Evolutionary conservation across 2,888 invertebrate species (phyloP).

Genomic region (Thereva unica): DNA sequence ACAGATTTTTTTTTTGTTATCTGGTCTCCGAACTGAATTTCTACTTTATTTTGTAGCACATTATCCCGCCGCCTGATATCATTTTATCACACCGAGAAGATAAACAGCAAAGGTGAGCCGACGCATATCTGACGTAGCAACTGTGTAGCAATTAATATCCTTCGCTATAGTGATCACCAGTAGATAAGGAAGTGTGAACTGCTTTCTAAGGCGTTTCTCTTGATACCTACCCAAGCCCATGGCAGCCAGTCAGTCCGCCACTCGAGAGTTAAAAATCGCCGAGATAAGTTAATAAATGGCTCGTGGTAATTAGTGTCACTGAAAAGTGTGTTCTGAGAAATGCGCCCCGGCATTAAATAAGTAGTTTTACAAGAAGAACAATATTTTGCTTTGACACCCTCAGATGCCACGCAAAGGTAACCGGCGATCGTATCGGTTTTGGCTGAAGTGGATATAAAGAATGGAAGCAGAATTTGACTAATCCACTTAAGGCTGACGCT

Average conservation of each 20-base stretch:
- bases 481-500: constrained; percentile 29
- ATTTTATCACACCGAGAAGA: constrained; percentile 18
- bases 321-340: constrained; percentile 1
- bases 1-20: too few relatives aligned
- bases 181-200: constrained; percentile 34
- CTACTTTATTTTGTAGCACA: constrained; percentile 19
- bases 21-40: background rate
- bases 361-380: constrained; percentile 10
- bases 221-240: constrained; percentile 1
- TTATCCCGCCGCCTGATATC: constrained; percentile 17
- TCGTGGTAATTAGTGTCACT: constrained; percentile 33
- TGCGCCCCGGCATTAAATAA: constrained; percentile 10
- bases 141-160: constrained; percentile 36
- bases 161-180: constrained; percentile 16
- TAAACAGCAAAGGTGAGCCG: constrained; percentile 33
- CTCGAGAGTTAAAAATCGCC: constrained; percentile 26
- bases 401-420: background rate
- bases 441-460: too few relatives aligned
- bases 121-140: constrained; percentile 27
- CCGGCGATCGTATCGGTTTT: background rate
- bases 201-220: constrained; percentile 29
- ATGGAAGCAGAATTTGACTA: constrained; percentile 16
- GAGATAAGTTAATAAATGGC: constrained; percentile 32
- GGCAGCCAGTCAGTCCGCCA: background rate
- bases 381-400: constrained; percentile 11